Evolutionary conservation across 1,140 invertebrate species (phyloP).

Genomic region (Drosophila lini): DNA sequence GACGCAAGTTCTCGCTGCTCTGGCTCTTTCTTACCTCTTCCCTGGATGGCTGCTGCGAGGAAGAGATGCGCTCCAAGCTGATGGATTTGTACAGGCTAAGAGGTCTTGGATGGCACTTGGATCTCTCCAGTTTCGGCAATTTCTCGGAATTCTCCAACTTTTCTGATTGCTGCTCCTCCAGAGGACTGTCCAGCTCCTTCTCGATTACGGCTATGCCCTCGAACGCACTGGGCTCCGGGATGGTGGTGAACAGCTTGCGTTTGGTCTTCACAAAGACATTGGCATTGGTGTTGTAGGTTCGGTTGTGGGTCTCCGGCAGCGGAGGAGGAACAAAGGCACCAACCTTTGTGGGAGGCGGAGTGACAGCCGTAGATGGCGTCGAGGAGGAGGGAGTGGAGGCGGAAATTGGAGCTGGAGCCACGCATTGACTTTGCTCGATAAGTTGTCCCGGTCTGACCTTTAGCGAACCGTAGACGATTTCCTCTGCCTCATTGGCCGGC

Average conservation of each 20-base stretch:
- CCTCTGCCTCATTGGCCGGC: constrained; percentile 29
- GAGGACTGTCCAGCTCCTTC: constrained; percentile 66
- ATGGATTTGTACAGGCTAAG: constrained; percentile 62
- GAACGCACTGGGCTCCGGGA: constrained; percentile 76
- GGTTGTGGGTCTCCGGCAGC: constrained; percentile 74
- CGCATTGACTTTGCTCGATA: constrained; percentile 74
- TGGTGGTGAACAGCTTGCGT: constrained; percentile 90
- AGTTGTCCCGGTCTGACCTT: constrained; percentile 80
- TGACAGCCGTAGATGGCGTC: not conserved
- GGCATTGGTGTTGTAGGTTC: constrained; percentile 76
- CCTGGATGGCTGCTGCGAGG: not conserved
- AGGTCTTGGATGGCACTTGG: constrained; percentile 17
- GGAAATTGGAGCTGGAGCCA: constrained; percentile 24
- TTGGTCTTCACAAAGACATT: constrained; percentile 91
- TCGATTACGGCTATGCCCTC: constrained; percentile 71
- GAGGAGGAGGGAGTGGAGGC: not conserved
- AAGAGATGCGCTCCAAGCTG: constrained; percentile 53
- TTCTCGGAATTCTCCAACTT: constrained; percentile 11
- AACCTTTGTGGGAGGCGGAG: constrained; percentile 12
- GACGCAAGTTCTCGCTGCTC: constrained; percentile 49
- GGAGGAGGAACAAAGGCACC: constrained; percentile 64
- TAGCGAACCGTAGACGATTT: constrained; percentile 67
- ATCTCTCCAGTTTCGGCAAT: not conserved
- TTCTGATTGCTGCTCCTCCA: constrained; percentile 33
- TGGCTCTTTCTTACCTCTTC: constrained; percentile 54